A percentile compares a stretch with the other conserved stretches of the same genome.
phyloP scores from a whole-genome alignment of 2,797 vertebrate species.

The Ctenochaetus hawaiiensis region DNA sequence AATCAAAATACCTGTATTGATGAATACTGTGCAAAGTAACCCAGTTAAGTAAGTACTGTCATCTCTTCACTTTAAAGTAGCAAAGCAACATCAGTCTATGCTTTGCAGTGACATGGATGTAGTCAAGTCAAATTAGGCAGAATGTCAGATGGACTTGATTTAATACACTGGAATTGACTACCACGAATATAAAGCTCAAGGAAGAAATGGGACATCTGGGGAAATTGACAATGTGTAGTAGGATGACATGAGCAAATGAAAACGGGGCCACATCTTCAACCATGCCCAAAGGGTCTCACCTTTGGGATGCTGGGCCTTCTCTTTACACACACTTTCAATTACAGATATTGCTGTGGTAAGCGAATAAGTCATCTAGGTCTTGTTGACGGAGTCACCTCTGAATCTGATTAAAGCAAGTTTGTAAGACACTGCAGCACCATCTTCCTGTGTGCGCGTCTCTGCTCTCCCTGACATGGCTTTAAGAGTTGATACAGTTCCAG shows the following conservation, averaged over 20 bases:
- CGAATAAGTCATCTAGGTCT: conserved; percentile 49
- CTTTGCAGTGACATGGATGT: background rate
- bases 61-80: too few species aligned
- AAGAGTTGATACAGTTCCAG: conserved; percentile 72
- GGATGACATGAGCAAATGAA: conserved; percentile 33
- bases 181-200: background rate
- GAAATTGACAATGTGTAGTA: conserved; percentile 3
- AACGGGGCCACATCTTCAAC: conserved; percentile 35
- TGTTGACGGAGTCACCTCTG: conserved; percentile 66
- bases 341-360: conserved; percentile 73
- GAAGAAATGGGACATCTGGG: conserved; percentile 12
- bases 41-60: too few species aligned
- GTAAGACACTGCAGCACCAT: conserved; percentile 70
- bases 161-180: conserved; percentile 25
- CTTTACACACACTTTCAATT: conserved; percentile 59
- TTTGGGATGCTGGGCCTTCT: conserved; percentile 18
- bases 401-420: conserved; percentile 66
- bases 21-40: too few species aligned
- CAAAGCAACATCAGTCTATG: too few species aligned
- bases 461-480: conserved; percentile 43
- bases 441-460: conserved; percentile 19
- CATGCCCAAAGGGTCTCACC: conserved; percentile 24
- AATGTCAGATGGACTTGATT: conserved; percentile 26
- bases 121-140: conserved; percentile 25
- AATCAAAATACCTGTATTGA: too few species aligned